Conservation (phyloP, 2,888 invertebrate species). For the Leptopterna dolabrata region DNA sequence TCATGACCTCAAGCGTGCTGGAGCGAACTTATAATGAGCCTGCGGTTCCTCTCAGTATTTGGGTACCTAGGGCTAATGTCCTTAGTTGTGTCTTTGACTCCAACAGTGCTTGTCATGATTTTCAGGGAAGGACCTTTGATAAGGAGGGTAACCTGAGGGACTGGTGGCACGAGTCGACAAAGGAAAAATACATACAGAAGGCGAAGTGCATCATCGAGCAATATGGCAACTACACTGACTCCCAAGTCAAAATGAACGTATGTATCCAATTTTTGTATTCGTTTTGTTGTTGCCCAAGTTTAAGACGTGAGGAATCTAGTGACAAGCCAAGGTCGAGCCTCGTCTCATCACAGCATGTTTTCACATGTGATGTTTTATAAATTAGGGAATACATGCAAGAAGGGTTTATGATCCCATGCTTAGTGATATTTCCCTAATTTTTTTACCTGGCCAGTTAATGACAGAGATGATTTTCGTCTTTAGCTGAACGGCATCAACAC, state of each 20-base stretch:
- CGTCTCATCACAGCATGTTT: too few relatives aligned
- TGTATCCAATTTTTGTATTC: constrained; percentile 56
- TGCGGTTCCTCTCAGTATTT: too few relatives aligned
- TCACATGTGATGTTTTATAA: too few relatives aligned
- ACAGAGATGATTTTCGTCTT: neutral
- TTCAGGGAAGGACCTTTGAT: constrained; percentile 88
- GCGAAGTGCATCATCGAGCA: constrained; percentile 93
- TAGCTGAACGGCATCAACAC: constrained; percentile 92
- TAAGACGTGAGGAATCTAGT: too few relatives aligned
- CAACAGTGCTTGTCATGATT: neutral
- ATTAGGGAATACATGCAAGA: too few relatives aligned
- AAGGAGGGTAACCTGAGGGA: constrained; percentile 90
- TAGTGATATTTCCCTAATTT: constrained; percentile 67
- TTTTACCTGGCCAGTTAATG: neutral
- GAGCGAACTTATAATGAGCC: too few relatives aligned
- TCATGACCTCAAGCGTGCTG: too few relatives aligned
- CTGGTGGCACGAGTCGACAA: constrained; percentile 92
- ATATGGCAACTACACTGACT: constrained; percentile 89
- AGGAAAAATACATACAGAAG: constrained; percentile 83
- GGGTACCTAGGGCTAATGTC: too few relatives aligned
- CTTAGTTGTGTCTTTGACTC: neutral
- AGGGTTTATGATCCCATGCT: too few relatives aligned
- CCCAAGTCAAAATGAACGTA: constrained; percentile 80
- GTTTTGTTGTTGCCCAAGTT: neutral
- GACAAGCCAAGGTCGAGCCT: too few relatives aligned